These are phyloP conservation scores for Steatornis caripensis DNA, from an alignment of 2,113 vertebrate genomes.

Conservation along the genomic window DNA sequence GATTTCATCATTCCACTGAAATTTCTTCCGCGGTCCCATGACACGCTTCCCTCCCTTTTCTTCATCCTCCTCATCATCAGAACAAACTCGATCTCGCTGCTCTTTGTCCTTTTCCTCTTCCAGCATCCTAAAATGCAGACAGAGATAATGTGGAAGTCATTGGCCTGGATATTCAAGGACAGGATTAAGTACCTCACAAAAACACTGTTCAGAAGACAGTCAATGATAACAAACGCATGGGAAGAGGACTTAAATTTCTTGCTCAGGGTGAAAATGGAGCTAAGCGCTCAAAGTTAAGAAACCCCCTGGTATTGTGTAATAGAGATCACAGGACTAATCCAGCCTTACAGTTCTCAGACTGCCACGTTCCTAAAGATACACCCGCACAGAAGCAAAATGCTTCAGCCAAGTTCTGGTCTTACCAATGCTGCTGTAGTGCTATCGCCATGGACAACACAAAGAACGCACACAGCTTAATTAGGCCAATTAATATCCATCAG, in stretches of 20 bases:
- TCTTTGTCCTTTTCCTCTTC: conserved; percentile 86
- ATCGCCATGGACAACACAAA: neutral
- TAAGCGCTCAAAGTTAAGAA: neutral
- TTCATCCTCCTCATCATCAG: conserved; percentile 84
- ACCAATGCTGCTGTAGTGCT: neutral
- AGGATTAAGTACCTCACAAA: neutral
- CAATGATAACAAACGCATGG: neutral
- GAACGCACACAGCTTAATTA: neutral
- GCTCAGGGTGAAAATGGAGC: neutral
- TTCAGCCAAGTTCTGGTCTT: neutral
- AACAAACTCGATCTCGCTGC: conserved; percentile 72
- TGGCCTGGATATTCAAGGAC: neutral
- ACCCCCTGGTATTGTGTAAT: neutral
- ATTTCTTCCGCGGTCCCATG: conserved; percentile 86
- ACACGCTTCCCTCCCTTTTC: conserved; percentile 80
- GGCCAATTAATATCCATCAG: neutral
- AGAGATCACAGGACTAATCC: neutral
- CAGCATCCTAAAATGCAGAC: conserved; percentile 70
- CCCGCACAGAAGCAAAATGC: neutral
- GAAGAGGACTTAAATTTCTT: neutral
- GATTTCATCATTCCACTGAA: conserved; percentile 93
- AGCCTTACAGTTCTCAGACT: neutral
- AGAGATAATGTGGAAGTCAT: neutral
- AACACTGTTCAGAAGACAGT: neutral
- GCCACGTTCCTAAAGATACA: neutral